These are phyloP conservation scores for Macrobrachium nipponense DNA, from an alignment of 1,140 invertebrate species.

Conservation along the genomic window DNA sequence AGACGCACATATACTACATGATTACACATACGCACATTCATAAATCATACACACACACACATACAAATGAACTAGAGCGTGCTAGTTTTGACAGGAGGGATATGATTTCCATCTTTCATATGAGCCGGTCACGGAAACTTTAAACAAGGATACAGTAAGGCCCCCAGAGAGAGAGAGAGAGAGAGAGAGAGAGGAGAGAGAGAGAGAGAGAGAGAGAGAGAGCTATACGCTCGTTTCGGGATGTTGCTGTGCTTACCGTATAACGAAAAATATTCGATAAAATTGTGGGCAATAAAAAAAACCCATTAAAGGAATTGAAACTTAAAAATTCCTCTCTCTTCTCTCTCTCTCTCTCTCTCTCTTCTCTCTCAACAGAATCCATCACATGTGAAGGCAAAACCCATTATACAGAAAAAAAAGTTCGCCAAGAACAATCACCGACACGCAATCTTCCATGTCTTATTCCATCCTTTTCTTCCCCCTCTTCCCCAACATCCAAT, in stretches of 20 bases:
- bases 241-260: neutral
- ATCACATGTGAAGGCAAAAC: slow-evolving; percentile 25
- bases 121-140: slow-evolving; percentile 18
- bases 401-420: slow-evolving; percentile 24
- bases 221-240: neutral
- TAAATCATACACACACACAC: neutral
- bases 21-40: no score
- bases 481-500: neutral
- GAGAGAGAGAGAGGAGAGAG: neutral
- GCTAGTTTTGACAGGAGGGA: slow-evolving; percentile 12
- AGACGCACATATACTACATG: no score
- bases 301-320: no score
- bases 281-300: no score
- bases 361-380: slow-evolving; percentile 13
- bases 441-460: slow-evolving; percentile 21
- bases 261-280: neutral
- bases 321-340: neutral
- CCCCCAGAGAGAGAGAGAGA: no score
- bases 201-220: neutral
- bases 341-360: neutral
- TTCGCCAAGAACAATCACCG: slow-evolving; percentile 17
- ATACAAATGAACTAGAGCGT: slow-evolving; percentile 6
- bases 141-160: no score
- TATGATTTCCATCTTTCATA: slow-evolving; percentile 22
- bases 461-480: neutral